Evolutionary conservation across 2,797 vertebrate species (phyloP).

Genomic region (Leptatherina wallacei): DNA sequence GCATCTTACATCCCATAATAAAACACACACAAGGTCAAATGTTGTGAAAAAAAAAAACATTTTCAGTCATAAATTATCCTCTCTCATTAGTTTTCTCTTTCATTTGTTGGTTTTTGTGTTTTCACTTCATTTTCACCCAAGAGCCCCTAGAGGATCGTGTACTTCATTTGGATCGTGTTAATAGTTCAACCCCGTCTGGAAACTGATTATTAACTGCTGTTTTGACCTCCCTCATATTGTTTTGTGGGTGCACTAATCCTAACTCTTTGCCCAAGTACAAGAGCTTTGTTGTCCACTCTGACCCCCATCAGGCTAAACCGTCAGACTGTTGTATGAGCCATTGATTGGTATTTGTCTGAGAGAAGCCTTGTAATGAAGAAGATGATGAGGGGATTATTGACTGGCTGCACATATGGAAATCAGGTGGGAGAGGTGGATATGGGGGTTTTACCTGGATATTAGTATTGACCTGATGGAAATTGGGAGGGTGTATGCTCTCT

Average conservation of each 20-base stretch:
- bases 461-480: slow-evolving; percentile 70
- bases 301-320: slow-evolving; percentile 61
- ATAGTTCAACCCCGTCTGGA: slow-evolving; percentile 19
- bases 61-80: slow-evolving; percentile 1
- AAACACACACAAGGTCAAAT: slow-evolving; percentile 5
- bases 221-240: slow-evolving; percentile 25
- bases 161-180: neutral
- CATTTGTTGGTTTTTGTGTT: neutral
- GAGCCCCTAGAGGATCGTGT: neutral
- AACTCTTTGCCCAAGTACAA: slow-evolving; percentile 33
- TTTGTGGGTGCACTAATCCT: slow-evolving; percentile 15
- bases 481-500: slow-evolving; percentile 43
- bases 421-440: slow-evolving; percentile 56
- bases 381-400: slow-evolving; percentile 75
- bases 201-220: slow-evolving; percentile 22
- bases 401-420: slow-evolving; percentile 62
- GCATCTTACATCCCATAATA: neutral
- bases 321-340: slow-evolving; percentile 41
- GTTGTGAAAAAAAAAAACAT: slow-evolving; percentile 14
- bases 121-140: slow-evolving; percentile 4
- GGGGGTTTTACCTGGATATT: slow-evolving; percentile 69
- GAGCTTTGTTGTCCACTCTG: slow-evolving; percentile 39
- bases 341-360: slow-evolving; percentile 75
- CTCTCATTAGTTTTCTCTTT: neutral
- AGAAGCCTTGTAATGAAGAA: slow-evolving; percentile 64